Evolutionary conservation across 2,113 vertebrate species (phyloP).

Genomic region (Campylomormyrus numenius): DNA sequence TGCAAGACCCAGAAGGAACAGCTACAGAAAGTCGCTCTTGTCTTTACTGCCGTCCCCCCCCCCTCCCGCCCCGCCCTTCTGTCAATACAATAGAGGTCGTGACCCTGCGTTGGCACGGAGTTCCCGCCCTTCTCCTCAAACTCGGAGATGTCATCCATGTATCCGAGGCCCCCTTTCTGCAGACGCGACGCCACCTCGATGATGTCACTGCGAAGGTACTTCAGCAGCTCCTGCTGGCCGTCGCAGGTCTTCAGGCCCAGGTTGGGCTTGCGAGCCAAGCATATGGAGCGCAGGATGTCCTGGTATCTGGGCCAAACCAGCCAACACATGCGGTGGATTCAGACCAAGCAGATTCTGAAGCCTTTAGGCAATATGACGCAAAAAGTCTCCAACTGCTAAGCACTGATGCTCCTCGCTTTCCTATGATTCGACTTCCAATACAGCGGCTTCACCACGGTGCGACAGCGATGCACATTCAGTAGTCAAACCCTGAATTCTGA

Average conservation of each 20-base stretch:
- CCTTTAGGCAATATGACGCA: not conserved
- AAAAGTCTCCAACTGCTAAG: not conserved
- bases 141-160: conserved; percentile 75
- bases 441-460: not conserved
- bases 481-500: not conserved
- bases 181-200: conserved; percentile 86
- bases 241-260: conserved; percentile 78
- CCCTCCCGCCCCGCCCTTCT: not conserved
- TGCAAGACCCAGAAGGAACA: not conserved
- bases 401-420: not conserved
- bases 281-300: conserved; percentile 84
- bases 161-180: conserved; percentile 90
- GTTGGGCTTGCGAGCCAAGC: conserved; percentile 78
- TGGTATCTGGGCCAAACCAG: conserved; percentile 67
- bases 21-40: not conserved
- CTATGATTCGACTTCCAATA: not conserved
- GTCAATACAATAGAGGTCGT: not conserved
- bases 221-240: conserved; percentile 80
- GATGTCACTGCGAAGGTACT: conserved; percentile 84
- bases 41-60: not conserved
- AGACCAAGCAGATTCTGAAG: not conserved
- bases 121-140: conserved; percentile 77
- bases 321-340: not conserved
- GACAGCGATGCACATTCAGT: not conserved
- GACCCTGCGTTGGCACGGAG: not conserved